Evolutionary conservation across 2,888 invertebrate genomes (phyloP).

Genomic region (Hofmannophila pseudospretella): DNA sequence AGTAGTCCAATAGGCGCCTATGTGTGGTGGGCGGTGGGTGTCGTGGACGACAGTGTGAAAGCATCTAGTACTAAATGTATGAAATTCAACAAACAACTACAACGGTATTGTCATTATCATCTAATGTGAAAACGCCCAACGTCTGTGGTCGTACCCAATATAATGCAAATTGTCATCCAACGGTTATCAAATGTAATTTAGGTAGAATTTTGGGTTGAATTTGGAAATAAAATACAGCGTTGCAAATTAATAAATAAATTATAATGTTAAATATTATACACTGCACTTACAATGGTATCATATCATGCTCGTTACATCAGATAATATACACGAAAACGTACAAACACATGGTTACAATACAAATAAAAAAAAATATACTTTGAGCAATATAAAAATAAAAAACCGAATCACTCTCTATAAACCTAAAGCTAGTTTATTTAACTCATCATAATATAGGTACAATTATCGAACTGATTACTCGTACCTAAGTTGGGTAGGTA

Average conservation of each 20-base stretch:
- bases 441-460: constrained; percentile 21
- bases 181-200: no score
- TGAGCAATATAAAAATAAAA: constrained; percentile 76
- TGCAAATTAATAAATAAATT: constrained; percentile 78
- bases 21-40: no score
- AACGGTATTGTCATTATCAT: no score
- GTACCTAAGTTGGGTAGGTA: constrained; percentile 22
- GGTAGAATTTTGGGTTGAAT: neutral
- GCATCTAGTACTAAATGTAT: no score
- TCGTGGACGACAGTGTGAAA: no score
- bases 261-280: constrained; percentile 75
- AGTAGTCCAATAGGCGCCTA: no score
- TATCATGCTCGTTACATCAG: constrained; percentile 65
- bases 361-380: constrained; percentile 60
- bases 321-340: constrained; percentile 67
- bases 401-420: constrained; percentile 63
- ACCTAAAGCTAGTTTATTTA: constrained; percentile 42
- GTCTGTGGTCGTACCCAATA: no score
- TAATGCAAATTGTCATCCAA: no score
- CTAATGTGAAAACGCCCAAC: no score
- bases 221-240: constrained; percentile 26
- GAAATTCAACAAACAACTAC: no score
- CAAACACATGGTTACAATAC: constrained; percentile 62
- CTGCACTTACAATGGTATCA: constrained; percentile 68
- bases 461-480: neutral